Percentiles rank a stretch among this genome's conserved stretches.
Evolutionary conservation across 2,113 vertebrate species (phyloP).

Genomic region (Pterocles gutturalis): DNA sequence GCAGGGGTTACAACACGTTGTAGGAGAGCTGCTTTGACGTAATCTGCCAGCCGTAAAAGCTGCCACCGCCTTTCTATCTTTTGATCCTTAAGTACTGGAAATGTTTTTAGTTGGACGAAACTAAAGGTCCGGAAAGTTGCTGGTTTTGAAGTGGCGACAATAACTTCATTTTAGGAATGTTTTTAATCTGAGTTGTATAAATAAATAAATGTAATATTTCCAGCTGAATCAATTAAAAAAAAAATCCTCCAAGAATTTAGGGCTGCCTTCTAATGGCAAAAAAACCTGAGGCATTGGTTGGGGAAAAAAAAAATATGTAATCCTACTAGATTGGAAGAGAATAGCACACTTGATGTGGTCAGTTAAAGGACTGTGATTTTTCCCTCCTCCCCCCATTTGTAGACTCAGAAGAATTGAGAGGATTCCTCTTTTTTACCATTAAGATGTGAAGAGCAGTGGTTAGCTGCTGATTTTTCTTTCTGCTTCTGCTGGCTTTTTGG

Average conservation of each 20-base stretch:
- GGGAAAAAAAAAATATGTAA: not conserved
- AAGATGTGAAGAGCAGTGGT: not conserved
- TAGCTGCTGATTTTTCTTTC: not conserved
- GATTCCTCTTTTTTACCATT: not conserved
- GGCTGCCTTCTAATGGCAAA: not conserved
- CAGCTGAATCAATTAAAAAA: not conserved
- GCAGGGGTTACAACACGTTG: not conserved
- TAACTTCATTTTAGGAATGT: constrained; percentile 26
- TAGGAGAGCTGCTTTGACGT: constrained; percentile 1
- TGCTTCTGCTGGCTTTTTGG: constrained; percentile 5
- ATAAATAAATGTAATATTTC: constrained; percentile 31
- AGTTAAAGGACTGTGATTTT: not conserved
- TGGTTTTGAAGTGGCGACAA: not conserved
- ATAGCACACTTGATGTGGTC: not conserved
- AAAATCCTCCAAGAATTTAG: not conserved
- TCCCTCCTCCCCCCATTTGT: not conserved
- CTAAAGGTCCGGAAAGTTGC: not conserved
- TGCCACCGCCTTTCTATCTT: not conserved
- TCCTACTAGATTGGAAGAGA: not conserved
- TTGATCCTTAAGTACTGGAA: not conserved
- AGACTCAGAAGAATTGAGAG: not conserved
- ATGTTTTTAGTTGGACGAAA: not conserved
- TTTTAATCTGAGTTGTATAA: constrained; percentile 13
- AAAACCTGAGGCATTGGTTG: not conserved
- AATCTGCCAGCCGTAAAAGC: not conserved